Conservation (phyloP, 2,113 vertebrate genomes). For the Nicator chloris region DNA sequence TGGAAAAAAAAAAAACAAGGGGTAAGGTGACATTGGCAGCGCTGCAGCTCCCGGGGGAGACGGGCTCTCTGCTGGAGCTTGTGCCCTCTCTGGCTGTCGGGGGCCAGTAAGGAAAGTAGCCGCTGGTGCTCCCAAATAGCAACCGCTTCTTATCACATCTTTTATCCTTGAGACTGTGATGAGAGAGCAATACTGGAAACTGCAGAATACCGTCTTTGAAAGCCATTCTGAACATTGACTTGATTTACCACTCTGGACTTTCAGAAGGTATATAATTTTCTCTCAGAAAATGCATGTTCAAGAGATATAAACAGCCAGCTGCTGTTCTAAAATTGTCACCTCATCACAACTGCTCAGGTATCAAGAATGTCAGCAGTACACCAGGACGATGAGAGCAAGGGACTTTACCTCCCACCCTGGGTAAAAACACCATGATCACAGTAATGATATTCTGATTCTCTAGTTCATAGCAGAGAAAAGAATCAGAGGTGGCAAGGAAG, state of each 20-base stretch:
- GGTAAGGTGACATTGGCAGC: conserved; percentile 40
- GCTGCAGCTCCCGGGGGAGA: neutral
- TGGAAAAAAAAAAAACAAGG: conserved; percentile 22
- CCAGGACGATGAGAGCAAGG: neutral
- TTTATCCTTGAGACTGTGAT: neutral
- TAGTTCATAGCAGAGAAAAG: neutral
- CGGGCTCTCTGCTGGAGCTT: rapidly evolving
- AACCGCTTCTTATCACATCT: neutral
- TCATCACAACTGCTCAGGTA: neutral
- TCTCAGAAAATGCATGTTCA: neutral
- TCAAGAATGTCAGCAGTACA: neutral
- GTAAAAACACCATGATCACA: neutral
- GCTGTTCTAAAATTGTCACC: neutral
- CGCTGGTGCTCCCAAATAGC: neutral
- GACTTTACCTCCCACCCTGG: neutral
- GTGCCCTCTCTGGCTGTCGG: neutral
- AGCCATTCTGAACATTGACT: neutral
- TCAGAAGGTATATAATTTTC: neutral
- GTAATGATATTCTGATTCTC: neutral
- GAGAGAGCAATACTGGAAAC: neutral
- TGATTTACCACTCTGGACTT: neutral
- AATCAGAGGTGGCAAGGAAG: neutral
- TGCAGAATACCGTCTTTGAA: neutral
- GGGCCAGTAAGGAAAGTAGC: neutral
- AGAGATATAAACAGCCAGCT: neutral